These are phyloP conservation scores for Drosophila nigrodunni DNA, from an alignment of 1,140 invertebrate species.

Conservation along the genomic window DNA sequence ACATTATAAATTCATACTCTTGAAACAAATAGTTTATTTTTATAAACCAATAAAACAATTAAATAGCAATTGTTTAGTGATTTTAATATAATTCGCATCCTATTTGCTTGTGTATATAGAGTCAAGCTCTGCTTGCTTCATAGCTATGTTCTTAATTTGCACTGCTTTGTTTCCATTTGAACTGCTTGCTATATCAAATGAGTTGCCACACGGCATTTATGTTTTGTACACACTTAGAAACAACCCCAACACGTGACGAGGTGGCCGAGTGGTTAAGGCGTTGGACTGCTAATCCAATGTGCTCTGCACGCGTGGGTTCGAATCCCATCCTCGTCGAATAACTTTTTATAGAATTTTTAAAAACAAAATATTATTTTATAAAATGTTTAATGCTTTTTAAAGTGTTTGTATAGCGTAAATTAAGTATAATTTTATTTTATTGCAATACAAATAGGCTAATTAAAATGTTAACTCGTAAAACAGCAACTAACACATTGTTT, in stretches of 20 bases:
- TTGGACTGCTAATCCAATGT: slow-evolving; percentile 92
- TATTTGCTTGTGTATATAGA: neutral
- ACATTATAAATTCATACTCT: neutral
- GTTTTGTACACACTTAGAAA: slow-evolving; percentile 4
- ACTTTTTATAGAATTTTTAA: slow-evolving; percentile 16
- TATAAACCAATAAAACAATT: too few species aligned
- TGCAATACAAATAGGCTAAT: neutral
- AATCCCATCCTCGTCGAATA: slow-evolving; percentile 93
- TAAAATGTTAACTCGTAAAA: neutral
- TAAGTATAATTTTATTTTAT: neutral
- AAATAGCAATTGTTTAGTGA: too few species aligned
- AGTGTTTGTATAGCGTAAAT: neutral
- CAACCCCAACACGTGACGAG: slow-evolving; percentile 85
- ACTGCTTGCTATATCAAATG: slow-evolving; percentile 21
- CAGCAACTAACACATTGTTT: slow-evolving; percentile 2
- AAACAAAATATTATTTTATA: neutral
- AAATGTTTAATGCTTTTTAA: neutral
- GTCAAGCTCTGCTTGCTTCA: neutral
- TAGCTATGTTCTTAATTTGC: neutral
- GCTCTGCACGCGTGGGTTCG: slow-evolving; percentile 93
- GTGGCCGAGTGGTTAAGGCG: slow-evolving; percentile 96
- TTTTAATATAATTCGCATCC: neutral
- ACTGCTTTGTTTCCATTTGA: neutral
- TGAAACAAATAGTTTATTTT: neutral
- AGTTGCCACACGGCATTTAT: neutral